Percentiles rank a stretch among this genome's conserved stretches.
These are phyloP conservation scores for Drosophila busckii DNA, from an alignment of 1,140 invertebrate genomes.

Conservation along the genomic window DNA sequence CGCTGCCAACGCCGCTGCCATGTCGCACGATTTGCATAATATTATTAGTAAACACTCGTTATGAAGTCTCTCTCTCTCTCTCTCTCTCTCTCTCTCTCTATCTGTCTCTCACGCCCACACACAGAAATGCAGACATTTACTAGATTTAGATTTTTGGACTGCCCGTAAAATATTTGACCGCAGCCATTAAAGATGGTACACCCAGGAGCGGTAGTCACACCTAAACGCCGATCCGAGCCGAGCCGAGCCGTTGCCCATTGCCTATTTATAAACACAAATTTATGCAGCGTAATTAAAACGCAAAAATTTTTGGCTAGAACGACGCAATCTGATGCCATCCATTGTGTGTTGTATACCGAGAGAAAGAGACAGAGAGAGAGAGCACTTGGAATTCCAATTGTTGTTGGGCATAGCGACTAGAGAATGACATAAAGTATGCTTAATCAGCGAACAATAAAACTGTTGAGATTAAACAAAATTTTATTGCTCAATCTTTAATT, in stretches of 20 bases:
- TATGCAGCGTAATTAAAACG: conserved; percentile 77
- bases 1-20: conserved; percentile 21
- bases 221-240: neutral
- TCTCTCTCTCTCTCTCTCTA: neutral
- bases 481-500: conserved; percentile 16
- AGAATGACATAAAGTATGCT: conserved; percentile 31
- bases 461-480: conserved; percentile 3
- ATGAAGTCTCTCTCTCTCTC: conserved; percentile 56
- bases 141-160: conserved; percentile 72
- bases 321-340: conserved; percentile 39
- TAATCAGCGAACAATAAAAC: conserved; percentile 34
- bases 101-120: conserved; percentile 16
- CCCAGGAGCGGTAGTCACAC: neutral
- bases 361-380: neutral
- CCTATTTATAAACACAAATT: conserved; percentile 76
- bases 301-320: conserved; percentile 56
- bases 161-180: conserved; percentile 73
- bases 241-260: conserved; percentile 25
- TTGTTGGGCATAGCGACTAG: conserved; percentile 5
- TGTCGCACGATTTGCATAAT: conserved; percentile 68
- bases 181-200: conserved; percentile 36
- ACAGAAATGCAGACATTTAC: conserved; percentile 62
- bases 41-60: conserved; percentile 78
- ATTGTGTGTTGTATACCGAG: conserved; percentile 44
- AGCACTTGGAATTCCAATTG: too few relatives aligned